These are phyloP conservation scores for Cerastoderma edule DNA, from an alignment of 2,888 invertebrate species.

Conservation along the genomic window DNA sequence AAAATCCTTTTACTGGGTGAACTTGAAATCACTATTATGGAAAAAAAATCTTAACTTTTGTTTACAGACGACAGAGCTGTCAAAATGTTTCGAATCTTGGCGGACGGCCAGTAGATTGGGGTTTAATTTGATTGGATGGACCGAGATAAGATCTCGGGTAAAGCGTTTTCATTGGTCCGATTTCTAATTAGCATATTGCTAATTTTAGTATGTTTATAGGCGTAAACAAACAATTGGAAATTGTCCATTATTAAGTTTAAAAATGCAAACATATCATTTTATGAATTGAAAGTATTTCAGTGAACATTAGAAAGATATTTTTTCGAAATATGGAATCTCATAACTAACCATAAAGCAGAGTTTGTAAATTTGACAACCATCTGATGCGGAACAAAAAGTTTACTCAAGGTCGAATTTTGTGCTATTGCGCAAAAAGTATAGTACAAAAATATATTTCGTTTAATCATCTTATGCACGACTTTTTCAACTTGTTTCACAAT, in stretches of 20 bases:
- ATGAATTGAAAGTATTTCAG: too few species aligned
- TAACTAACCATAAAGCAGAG: not conserved
- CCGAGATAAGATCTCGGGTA: not conserved
- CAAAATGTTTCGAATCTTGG: constrained; percentile 70
- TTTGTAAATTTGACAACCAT: constrained; percentile 39
- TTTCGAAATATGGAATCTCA: too few species aligned
- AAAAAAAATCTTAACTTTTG: constrained; percentile 32
- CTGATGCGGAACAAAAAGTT: constrained; percentile 21
- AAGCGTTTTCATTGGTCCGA: constrained; percentile 46
- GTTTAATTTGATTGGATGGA: constrained; percentile 58
- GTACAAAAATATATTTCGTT: not conserved
- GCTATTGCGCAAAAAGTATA: constrained; percentile 7
- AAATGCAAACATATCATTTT: too few species aligned
- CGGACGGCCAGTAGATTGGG: constrained; percentile 58
- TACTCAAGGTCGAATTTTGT: constrained; percentile 14
- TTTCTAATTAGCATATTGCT: constrained; percentile 59
- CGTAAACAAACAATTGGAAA: constrained; percentile 52
- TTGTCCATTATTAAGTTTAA: too few species aligned
- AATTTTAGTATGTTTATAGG: constrained; percentile 53
- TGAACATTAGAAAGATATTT: too few species aligned
- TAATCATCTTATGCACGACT: not conserved
- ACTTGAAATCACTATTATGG: not conserved
- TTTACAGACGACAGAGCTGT: constrained; percentile 70
- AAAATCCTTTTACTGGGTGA: not conserved
- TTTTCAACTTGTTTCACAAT: too few species aligned